phyloP scores from a whole-genome alignment of 2,888 invertebrate species.

The Stramonita haemastoma region DNA sequence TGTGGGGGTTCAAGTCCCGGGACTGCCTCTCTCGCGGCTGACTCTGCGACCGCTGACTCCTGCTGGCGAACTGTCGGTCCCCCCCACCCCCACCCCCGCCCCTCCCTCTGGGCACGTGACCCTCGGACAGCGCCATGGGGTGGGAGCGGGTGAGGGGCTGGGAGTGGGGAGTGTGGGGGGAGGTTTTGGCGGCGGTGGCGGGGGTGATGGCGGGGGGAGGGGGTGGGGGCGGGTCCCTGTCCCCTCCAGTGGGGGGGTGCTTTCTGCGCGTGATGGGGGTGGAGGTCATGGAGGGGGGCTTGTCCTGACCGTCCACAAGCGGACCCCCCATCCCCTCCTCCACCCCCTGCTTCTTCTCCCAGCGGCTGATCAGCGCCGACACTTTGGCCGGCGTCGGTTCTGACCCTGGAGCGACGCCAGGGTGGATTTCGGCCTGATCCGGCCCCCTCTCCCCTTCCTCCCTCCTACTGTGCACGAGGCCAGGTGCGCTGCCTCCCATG shows the following conservation, averaged over 20 bases:
- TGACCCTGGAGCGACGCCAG: neutral
- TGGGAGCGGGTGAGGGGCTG: too few species aligned
- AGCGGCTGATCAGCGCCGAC: constrained; percentile 63
- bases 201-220: neutral
- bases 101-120: constrained; percentile 16
- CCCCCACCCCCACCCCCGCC: neutral
- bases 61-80: neutral
- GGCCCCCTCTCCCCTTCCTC: neutral
- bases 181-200: neutral
- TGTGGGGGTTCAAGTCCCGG: neutral
- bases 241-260: constrained; percentile 45
- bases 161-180: neutral
- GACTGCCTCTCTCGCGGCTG: constrained; percentile 18
- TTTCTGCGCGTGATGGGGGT: constrained; percentile 60
- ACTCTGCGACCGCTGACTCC: constrained; percentile 3
- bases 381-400: constrained; percentile 39
- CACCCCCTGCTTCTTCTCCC: constrained; percentile 58
- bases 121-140: too few species aligned
- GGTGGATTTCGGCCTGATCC: neutral
- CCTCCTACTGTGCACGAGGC: too few species aligned
- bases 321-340: constrained; percentile 38
- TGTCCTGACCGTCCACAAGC: constrained; percentile 48
- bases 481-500: neutral
- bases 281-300: constrained; percentile 62
- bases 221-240: neutral